Conservation (phyloP, 2,113 vertebrate genomes). For the Zosterops pallidus region DNA sequence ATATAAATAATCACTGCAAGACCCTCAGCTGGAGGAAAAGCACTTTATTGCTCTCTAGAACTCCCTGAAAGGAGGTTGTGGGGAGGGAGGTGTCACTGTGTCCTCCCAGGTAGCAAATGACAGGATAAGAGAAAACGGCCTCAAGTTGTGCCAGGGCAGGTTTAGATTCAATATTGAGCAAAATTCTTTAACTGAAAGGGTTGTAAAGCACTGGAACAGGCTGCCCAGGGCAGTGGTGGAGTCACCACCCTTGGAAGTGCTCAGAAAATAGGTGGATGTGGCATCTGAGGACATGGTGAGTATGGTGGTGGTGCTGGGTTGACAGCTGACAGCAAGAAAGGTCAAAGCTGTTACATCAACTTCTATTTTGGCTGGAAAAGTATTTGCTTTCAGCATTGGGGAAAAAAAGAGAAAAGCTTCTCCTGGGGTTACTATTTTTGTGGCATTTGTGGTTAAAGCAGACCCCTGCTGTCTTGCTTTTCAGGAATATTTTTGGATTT, state of each 20-base stretch:
- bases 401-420: not conserved
- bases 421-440: not conserved
- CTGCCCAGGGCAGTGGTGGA: not conserved
- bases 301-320: not conserved
- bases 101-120: not conserved
- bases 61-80: not conserved
- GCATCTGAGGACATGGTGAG: not conserved
- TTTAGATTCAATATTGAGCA: not conserved
- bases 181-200: not conserved
- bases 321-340: not conserved
- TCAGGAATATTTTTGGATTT: conserved; percentile 42
- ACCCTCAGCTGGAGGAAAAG: not conserved
- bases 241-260: not conserved
- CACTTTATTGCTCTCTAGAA: not conserved
- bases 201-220: not conserved
- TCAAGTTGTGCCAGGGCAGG: not conserved
- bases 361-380: not conserved
- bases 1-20: not conserved
- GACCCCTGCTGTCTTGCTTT: not conserved
- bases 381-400: not conserved
- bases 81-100: not conserved
- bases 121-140: not conserved
- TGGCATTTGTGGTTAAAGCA: not conserved
- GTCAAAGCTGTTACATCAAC: conserved; percentile 6
- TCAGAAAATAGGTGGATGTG: not conserved